phyloP scores from a whole-genome alignment of 2,888 invertebrate species.

The Troglohyphantes excavatus region DNA sequence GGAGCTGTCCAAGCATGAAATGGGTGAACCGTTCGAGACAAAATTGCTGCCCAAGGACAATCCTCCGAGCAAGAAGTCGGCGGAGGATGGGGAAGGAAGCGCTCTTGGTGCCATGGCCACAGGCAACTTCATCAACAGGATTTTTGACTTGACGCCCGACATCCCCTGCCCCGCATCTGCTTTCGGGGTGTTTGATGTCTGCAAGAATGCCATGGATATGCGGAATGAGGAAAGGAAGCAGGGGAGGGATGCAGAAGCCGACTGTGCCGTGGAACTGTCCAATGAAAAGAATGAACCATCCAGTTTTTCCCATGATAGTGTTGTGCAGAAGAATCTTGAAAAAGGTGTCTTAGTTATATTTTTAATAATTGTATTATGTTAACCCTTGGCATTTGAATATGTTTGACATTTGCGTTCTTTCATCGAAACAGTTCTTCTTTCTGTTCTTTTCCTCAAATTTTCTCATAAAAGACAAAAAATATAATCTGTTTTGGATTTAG shows the following conservation, averaged over 20 bases:
- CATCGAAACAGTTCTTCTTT: no score
- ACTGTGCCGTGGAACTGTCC: neutral
- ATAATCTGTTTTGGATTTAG: no score
- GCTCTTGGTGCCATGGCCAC: conserved; percentile 44
- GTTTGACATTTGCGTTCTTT: no score
- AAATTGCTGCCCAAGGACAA: conserved; percentile 20
- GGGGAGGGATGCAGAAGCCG: conserved; percentile 10
- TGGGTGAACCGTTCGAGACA: conserved; percentile 33
- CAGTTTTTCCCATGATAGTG: conserved; percentile 37
- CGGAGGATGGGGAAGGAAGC: conserved; percentile 18
- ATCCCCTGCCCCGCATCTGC: conserved; percentile 38
- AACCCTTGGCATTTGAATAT: no score
- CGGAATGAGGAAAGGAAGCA: conserved; percentile 53
- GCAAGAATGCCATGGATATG: conserved; percentile 70
- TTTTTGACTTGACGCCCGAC: conserved; percentile 66
- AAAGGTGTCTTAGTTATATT: conserved; percentile 47
- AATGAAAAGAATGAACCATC: conserved; percentile 48
- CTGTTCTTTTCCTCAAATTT: no score
- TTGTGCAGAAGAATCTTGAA: conserved; percentile 43
- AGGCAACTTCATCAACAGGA: conserved; percentile 56
- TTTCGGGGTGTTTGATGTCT: conserved; percentile 68
- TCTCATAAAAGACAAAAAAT: no score
- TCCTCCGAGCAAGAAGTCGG: conserved; percentile 23
- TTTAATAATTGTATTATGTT: no score
- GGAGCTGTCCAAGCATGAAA: conserved; percentile 31